Percentiles rank a stretch among this genome's conserved stretches.
These are phyloP conservation scores for Nesidiocoris tenuis DNA, from an alignment of 2,888 invertebrate genomes.

Conservation along the genomic window DNA sequence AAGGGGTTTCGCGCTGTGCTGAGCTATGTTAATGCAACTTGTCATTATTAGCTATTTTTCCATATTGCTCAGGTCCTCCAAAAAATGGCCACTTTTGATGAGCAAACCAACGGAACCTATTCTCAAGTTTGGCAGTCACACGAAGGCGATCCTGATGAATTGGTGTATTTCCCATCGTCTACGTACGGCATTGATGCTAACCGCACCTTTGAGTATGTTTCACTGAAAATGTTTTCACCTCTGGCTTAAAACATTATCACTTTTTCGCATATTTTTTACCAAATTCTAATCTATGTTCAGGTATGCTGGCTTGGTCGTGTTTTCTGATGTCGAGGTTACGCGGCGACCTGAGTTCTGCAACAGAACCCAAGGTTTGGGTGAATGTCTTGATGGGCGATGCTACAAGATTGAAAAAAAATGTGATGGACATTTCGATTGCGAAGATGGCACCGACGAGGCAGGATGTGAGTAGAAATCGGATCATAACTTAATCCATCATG, in stretches of 20 bases:
- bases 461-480: constrained; percentile 69
- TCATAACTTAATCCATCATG: too few species aligned
- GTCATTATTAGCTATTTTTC: too few species aligned
- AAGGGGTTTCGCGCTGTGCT: too few species aligned
- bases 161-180: constrained; percentile 83
- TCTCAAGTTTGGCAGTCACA: constrained; percentile 82
- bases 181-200: constrained; percentile 93
- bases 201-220: constrained; percentile 78
- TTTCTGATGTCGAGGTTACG: constrained; percentile 82
- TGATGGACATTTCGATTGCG: constrained; percentile 75
- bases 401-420: constrained; percentile 74
- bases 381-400: constrained; percentile 81
- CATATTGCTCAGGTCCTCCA: constrained; percentile 64
- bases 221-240: constrained; percentile 9
- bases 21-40: too few species aligned
- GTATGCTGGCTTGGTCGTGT: constrained; percentile 79
- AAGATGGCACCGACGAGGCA: constrained; percentile 82
- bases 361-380: constrained; percentile 67
- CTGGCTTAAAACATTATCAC: not conserved
- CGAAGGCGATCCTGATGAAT: constrained; percentile 78
- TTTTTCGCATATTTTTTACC: too few species aligned
- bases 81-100: constrained; percentile 86
- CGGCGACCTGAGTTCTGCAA: constrained; percentile 71
- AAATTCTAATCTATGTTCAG: too few species aligned
- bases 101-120: constrained; percentile 80